phyloP scores from a whole-genome alignment of 2,797 vertebrate species.

The Phalanger gymnotis region DNA sequence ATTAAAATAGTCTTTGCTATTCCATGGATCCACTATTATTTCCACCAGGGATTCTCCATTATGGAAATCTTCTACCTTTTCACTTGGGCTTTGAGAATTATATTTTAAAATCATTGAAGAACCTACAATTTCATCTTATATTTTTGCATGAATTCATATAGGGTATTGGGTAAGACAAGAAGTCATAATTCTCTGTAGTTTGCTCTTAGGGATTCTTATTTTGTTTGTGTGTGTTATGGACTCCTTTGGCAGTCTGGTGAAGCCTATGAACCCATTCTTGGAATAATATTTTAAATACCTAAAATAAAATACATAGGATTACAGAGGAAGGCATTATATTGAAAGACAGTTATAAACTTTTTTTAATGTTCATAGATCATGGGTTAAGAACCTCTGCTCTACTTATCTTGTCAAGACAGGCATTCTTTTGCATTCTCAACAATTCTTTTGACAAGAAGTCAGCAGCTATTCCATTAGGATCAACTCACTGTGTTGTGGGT shows the following conservation, averaged over 20 bases:
- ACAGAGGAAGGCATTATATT: not conserved
- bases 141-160: not conserved
- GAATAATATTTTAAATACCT: not conserved
- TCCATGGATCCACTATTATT: not conserved
- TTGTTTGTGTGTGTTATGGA: not conserved
- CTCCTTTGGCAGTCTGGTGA: not conserved
- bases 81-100: not conserved
- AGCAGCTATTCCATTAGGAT: conserved; percentile 59
- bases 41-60: not conserved
- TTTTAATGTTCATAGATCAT: not conserved
- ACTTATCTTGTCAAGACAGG: conserved; percentile 48
- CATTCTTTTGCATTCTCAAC: conserved; percentile 46
- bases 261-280: not conserved
- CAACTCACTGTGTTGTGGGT: conserved; percentile 64
- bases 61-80: not conserved
- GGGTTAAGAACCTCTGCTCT: conserved; percentile 23
- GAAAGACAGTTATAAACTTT: not conserved
- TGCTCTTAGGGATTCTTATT: not conserved
- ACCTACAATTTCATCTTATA: not conserved
- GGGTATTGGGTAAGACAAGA: not conserved
- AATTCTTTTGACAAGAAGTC: conserved; percentile 69
- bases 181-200: not conserved
- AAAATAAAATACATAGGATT: not conserved
- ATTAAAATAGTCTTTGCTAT: not conserved
- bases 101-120: not conserved